Evolutionary conservation across 92 coral and sea anemone genomes (phyloP), one percentile per base, ranked within the genome.

Genomic region (Nematostella vectensis): DNA sequence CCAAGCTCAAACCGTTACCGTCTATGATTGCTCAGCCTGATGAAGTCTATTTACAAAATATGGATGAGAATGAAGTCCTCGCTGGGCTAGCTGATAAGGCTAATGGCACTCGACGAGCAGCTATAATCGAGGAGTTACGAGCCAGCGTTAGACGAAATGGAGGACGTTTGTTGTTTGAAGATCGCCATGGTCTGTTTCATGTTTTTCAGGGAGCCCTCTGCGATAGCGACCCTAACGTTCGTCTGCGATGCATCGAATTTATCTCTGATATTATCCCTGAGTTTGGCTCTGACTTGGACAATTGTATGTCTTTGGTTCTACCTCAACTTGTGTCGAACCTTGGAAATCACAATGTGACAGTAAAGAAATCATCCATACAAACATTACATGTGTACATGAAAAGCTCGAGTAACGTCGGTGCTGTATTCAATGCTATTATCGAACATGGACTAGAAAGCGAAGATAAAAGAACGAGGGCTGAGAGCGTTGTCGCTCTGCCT

Each of bases 331-430:
- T 93, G 38, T 80, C 95, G 24, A 87, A 81, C 57, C 72, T 93
- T 48, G 99, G 96, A 27, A 86, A 87, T 65, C 85, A 75, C 72
- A 86, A 84, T 39, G 95, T 87, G 42, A 88, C 88, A 50, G 78
- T 82, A 45, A 93, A 87, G 63, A 93, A 87, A 68, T 87, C 95
- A 20, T 84, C 99, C 43, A 88, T 93, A 48, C 99, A 93, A 70
- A 93, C 99, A 10, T 70, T 93, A 37, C 99, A 93, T 61, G 93
- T 86, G 40, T 93, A 93, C 96, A 86, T 93, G 99, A 80, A 80
- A 45, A 63, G 71, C 60, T 86, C 99, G 27, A 75, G 71, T 47
- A 81, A 93, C 65, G 81, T 93, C 62, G 82, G 87, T 30, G 80
- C 75, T 52, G 82, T 87, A 38, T 71, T 93, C 72, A 87, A 83